Evolutionary conservation across 2,797 vertebrate species (phyloP).

Genomic region (Furcifer pardalis): DNA sequence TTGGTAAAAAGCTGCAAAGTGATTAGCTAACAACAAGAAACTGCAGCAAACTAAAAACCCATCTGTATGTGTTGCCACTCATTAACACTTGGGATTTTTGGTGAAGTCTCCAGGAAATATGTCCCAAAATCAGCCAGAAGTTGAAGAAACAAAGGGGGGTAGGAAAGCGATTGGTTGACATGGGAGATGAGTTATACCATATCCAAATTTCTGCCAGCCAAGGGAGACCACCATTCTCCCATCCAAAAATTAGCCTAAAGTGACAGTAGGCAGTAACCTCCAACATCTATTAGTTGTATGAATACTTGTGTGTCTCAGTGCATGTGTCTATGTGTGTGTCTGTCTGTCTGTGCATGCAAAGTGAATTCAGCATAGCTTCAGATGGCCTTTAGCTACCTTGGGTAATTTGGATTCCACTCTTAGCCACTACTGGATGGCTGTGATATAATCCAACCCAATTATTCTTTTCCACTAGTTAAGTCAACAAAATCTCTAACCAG

Average conservation of each 20-base stretch:
- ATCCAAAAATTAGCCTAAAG: background rate
- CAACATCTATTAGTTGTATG: background rate
- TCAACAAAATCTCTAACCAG: conserved; percentile 31
- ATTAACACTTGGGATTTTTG: background rate
- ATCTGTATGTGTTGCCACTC: background rate
- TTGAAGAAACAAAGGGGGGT: background rate
- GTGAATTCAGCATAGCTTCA: too few species aligned
- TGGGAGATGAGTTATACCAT: background rate
- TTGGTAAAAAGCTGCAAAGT: background rate
- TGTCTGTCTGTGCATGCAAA: too few species aligned
- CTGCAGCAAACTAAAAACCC: background rate
- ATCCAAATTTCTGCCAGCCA: background rate
- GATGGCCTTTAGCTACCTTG: background rate
- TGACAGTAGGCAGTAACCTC: background rate
- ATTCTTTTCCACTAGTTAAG: background rate
- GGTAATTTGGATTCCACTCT: background rate
- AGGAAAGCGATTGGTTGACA: background rate
- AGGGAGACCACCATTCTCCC: background rate
- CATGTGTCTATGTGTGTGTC: too few species aligned
- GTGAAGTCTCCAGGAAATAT: too few species aligned
- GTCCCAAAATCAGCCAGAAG: background rate
- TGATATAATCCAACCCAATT: background rate
- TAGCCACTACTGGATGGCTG: background rate
- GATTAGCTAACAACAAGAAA: background rate
- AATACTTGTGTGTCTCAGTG: background rate